Conservation (phyloP, 2,888 invertebrate species). For the Dexiosoma caninum region DNA sequence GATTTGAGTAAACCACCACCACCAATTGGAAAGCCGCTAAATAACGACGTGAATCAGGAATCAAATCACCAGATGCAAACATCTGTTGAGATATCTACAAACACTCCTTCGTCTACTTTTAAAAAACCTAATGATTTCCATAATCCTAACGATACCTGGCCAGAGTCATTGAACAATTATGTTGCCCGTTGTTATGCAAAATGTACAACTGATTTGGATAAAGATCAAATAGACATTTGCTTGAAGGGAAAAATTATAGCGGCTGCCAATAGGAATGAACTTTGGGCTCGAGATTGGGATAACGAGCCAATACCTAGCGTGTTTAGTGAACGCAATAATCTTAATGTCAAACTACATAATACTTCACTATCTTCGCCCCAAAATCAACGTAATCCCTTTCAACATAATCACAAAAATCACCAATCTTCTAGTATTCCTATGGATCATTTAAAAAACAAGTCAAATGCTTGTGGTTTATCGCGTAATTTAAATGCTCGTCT, state of each 20-base stretch:
- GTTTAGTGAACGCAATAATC: conserved; percentile 85
- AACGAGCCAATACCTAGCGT: conserved; percentile 94
- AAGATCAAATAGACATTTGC: conserved; percentile 95
- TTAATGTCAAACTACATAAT: conserved; percentile 76
- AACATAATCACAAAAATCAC: conserved; percentile 54
- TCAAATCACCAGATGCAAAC: conserved; percentile 2
- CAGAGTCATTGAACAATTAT: conserved; percentile 89
- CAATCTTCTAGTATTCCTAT: conserved; percentile 43
- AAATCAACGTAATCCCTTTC: conserved; percentile 59
- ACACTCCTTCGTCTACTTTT: conserved; percentile 56
- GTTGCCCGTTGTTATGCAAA: conserved; percentile 95
- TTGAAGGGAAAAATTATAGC: conserved; percentile 95
- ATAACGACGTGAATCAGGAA: conserved; percentile 26
- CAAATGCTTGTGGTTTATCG: conserved; percentile 77
- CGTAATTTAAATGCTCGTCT: conserved; percentile 80
- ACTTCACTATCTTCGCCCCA: conserved; percentile 60
- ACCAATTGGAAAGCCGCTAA: conserved; percentile 66
- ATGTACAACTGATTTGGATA: conserved; percentile 91
- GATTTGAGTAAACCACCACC: conserved; percentile 76
- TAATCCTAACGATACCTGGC: conserved; percentile 85
- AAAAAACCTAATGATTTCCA: conserved; percentile 77
- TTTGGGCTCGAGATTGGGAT: conserved; percentile 96
- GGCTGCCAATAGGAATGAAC: conserved; percentile 91
- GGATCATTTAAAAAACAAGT: conserved; percentile 59
- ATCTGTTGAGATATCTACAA: not conserved